Conservation (phyloP, 2,888 invertebrate species). For the Apomyelois bistriatella region DNA sequence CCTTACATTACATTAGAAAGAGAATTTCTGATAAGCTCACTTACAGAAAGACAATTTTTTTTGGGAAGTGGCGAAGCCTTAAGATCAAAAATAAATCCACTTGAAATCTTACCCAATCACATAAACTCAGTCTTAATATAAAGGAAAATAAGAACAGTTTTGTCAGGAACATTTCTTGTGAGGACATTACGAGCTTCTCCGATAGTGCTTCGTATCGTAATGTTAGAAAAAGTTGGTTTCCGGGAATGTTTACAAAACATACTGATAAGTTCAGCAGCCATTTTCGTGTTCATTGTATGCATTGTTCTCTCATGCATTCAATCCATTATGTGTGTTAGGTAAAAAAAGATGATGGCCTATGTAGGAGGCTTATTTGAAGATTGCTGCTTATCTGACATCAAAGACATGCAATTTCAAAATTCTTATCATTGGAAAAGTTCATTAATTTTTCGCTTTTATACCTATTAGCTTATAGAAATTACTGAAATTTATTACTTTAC, state of each 20-base stretch:
- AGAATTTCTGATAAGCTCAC: no score
- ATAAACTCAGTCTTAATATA: conserved; percentile 26
- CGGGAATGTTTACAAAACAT: conserved; percentile 38
- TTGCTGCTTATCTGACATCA: neutral
- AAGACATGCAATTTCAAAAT: neutral
- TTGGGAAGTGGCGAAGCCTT: no score
- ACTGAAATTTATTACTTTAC: no score
- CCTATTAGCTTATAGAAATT: no score
- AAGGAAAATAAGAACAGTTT: conserved; percentile 31
- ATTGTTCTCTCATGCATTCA: conserved; percentile 22
- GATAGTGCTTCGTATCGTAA: conserved; percentile 21
- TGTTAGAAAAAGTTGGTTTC: conserved; percentile 25
- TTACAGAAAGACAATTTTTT: no score
- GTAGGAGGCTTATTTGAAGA: neutral
- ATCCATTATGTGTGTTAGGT: conserved; percentile 9
- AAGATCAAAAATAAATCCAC: neutral
- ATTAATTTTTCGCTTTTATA: no score
- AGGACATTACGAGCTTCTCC: conserved; percentile 15
- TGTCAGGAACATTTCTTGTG: conserved; percentile 28
- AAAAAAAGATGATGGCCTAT: conserved; percentile 17
- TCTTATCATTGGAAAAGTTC: no score
- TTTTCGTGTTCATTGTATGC: conserved; percentile 28
- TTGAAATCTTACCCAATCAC: conserved; percentile 36
- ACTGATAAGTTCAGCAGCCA: conserved; percentile 33
- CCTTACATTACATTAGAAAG: no score